Base-by-base conservation (phyloP, 2,888 invertebrate species). In the Prenolepis imparis region DNA sequence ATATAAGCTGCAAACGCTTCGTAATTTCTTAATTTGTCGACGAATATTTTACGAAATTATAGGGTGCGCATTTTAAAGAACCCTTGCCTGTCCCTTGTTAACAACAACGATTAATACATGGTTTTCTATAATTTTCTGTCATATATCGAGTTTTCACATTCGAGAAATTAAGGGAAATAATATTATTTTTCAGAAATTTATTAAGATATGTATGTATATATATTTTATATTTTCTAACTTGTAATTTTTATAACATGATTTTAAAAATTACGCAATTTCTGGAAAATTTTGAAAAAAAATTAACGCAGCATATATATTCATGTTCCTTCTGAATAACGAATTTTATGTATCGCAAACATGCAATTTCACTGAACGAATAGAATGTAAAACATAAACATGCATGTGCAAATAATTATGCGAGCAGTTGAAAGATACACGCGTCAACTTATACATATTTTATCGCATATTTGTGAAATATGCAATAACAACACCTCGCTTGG, bases 381-480 rank as follows among this genome's bases (percentile, higher is more conserved):
- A 67, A 77, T 28, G 21, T 11, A n/a, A n/a, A n/a, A 15, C 24
- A 55, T 28, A n/a, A 68, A 70, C 70, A 70, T 57, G 70, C 39
- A 70, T 57, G 70, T 28, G 6, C 70, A 11, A 41, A 57, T 70
- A 77, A 68, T 78, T 78, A 57, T 70, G 68, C 39, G 36, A 63
- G 32, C 41, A 18, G 44, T 64, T 68, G 57, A 78, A 78, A 78
- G 68, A 66, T 75, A 78, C 28, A 41, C 18, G 41, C 32, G 41
- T 41, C 72, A 68, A 70, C 57, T 78, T 78, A 77, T 78, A 57
- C 55, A 78, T 55, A 70, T 44, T 82, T 77, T 82, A 64, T 63
- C 80, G 80, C 41, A 8, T 63, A 70, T 81, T 84, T 66, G 67
- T 32, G 81, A 78, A 73, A 73, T 57, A 24, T 32, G 66, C 55